phyloP scores from a whole-genome alignment of 2,113 vertebrate species.

The Okapia johnstoni region DNA sequence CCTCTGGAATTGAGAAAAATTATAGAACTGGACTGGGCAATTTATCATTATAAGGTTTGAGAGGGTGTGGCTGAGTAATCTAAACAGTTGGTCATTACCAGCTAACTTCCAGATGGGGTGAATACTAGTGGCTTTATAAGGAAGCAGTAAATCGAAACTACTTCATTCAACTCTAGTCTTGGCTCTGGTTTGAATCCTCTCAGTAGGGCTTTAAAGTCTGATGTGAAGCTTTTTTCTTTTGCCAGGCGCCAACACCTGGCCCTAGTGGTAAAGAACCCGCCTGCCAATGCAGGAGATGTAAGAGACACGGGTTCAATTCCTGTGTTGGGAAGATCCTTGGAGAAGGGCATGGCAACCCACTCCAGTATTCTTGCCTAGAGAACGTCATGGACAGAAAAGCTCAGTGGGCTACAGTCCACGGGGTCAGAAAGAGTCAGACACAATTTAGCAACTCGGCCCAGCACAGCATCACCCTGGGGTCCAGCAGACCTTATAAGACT shows the following conservation, averaged over 20 bases:
- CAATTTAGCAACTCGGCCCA: background rate
- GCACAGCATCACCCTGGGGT: background rate
- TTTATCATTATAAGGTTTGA: background rate
- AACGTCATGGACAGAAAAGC: background rate
- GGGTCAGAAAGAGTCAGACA: background rate
- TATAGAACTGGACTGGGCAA: background rate
- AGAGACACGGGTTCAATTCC: background rate
- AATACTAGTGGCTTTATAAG: background rate
- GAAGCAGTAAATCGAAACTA: background rate
- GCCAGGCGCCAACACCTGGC: background rate
- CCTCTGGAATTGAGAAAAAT: background rate
- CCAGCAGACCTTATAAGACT: background rate
- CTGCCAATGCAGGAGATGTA: background rate
- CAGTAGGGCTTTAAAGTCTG: background rate
- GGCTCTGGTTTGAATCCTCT: background rate
- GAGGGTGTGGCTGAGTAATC: background rate
- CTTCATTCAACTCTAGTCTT: background rate
- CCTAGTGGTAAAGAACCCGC: background rate
- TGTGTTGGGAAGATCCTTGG: background rate
- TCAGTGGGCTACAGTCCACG: background rate
- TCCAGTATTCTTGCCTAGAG: background rate
- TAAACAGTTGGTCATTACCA: background rate
- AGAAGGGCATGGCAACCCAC: background rate
- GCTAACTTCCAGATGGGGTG: background rate
- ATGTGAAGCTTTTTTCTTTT: background rate